Conservation (phyloP, 1,140 invertebrate genomes). For the Octopus bimaculoides region DNA sequence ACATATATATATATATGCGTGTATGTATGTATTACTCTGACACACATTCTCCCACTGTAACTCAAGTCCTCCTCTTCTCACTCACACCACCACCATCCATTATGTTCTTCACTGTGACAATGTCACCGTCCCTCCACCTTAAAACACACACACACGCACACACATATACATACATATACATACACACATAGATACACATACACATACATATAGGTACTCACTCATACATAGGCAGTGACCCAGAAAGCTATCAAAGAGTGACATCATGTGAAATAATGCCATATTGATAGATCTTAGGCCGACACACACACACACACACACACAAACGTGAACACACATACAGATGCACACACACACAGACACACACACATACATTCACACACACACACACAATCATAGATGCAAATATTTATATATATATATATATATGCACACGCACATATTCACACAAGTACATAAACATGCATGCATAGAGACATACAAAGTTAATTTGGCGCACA, state of each 20-base stretch:
- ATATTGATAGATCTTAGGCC: too few species aligned
- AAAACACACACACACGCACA: background rate
- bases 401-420: background rate
- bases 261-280: too few species aligned
- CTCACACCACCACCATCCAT: too few species aligned
- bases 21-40: background rate
- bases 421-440: background rate
- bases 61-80: too few species aligned
- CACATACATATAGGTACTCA: background rate
- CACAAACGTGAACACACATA: background rate
- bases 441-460: background rate
- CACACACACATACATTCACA: background rate
- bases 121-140: too few species aligned
- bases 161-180: background rate
- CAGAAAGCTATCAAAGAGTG: background rate
- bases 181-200: background rate
- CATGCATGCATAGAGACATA: background rate
- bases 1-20: background rate
- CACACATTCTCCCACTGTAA: too few species aligned
- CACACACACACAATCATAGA: background rate
- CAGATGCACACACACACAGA: background rate
- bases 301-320: background rate
- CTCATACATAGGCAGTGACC: background rate
- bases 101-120: too few species aligned
- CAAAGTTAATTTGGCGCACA: background rate